A percentile compares a stretch with the other conserved stretches of the same genome.
Conservation (phyloP, 2,797 vertebrate species). For the Chrysocyon brachyurus region DNA sequence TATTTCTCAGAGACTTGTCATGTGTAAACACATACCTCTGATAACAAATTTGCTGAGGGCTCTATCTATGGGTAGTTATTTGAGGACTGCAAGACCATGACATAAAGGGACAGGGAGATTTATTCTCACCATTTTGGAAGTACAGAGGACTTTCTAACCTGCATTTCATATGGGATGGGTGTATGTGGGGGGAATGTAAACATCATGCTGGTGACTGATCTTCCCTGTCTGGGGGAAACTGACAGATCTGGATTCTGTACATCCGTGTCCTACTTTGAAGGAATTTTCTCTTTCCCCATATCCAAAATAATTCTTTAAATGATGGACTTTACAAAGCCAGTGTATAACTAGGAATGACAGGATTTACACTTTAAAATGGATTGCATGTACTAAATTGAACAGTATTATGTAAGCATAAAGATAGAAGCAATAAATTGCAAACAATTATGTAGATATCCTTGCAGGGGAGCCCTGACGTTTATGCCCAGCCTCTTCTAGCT, state of each 20-base stretch:
- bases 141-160: neutral
- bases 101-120: neutral
- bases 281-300: neutral
- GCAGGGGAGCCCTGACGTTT: neutral
- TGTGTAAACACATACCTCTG: neutral
- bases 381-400: neutral
- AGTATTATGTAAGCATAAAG: neutral
- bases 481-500: neutral
- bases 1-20: neutral
- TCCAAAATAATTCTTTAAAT: neutral
- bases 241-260: neutral
- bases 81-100: neutral
- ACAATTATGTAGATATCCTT: neutral
- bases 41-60: neutral
- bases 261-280: neutral
- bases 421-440: neutral
- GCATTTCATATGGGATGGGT: neutral
- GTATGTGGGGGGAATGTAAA: neutral
- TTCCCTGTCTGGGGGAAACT: too few relatives aligned
- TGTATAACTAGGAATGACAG: neutral
- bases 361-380: conserved; percentile 6
- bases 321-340: neutral
- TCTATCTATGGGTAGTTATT: neutral
- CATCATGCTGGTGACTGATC: neutral
- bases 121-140: conserved; percentile 23